A percentile compares a stretch with the other conserved stretches of the same genome.
phyloP scores from a whole-genome alignment of 92 coral and sea anemone species.

The Galaxea fascicularis region DNA sequence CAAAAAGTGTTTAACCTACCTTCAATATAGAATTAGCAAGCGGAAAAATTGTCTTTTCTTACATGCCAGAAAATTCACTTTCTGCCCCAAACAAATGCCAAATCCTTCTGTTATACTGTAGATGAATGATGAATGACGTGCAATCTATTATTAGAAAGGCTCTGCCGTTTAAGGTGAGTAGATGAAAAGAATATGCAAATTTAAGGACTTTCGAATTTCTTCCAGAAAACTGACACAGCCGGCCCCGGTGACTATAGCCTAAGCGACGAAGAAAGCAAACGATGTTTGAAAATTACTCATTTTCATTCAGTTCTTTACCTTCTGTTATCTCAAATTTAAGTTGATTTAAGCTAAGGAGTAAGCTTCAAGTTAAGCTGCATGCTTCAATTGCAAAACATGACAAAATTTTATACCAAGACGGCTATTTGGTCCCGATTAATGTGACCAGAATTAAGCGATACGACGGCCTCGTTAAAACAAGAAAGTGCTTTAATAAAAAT shows the following conservation, averaged over 20 bases:
- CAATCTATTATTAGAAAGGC: neutral
- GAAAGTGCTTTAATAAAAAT: too few species aligned
- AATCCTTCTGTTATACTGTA: neutral
- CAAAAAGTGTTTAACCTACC: neutral
- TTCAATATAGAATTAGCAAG: neutral
- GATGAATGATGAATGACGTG: conserved; percentile 11
- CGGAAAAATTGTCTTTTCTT: neutral
- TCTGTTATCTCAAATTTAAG: too few species aligned
- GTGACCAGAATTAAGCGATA: too few species aligned
- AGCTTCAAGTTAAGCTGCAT: too few species aligned
- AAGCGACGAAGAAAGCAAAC: neutral
- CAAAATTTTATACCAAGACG: too few species aligned
- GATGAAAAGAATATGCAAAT: conserved; percentile 28
- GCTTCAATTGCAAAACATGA: too few species aligned
- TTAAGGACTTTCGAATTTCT: conserved; percentile 11
- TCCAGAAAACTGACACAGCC: conserved; percentile 33
- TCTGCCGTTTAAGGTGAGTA: neutral
- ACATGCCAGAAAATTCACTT: neutral
- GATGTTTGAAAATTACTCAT: neutral
- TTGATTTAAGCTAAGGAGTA: too few species aligned
- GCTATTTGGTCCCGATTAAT: too few species aligned
- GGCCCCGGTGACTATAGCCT: neutral
- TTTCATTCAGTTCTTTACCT: neutral
- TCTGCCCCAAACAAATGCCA: neutral
- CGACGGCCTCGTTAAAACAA: too few species aligned